These are phyloP conservation scores for Cervus canadensis DNA, from an alignment of 2,113 vertebrate species.

Conservation along the genomic window DNA sequence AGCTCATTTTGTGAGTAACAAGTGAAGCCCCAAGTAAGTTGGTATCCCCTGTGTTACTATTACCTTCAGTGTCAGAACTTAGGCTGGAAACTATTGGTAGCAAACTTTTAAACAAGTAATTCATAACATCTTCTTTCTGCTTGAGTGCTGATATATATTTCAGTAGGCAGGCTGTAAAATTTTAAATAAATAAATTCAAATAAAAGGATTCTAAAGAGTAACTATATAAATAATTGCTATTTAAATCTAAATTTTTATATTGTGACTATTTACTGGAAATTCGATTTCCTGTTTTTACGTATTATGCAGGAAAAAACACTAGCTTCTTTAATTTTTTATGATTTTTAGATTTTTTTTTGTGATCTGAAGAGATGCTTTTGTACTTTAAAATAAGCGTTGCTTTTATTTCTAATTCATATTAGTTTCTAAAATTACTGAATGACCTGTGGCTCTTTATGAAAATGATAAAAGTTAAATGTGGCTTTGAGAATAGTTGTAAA, in stretches of 20 bases:
- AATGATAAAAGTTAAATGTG: background rate
- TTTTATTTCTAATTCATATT: background rate
- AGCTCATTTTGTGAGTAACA: background rate
- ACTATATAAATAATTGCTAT: background rate
- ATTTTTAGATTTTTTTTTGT: background rate
- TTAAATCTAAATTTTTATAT: background rate
- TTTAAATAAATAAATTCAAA: background rate
- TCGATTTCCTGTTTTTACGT: background rate
- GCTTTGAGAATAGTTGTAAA: background rate
- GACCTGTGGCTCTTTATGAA: background rate
- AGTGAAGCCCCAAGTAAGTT: background rate
- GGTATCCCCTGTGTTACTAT: background rate
- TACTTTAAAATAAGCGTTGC: background rate
- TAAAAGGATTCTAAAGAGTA: background rate
- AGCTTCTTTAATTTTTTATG: background rate
- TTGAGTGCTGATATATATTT: background rate
- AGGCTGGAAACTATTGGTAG: background rate
- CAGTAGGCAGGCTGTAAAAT: background rate
- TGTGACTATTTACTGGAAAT: background rate
- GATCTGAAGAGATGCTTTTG: background rate
- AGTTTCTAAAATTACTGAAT: background rate
- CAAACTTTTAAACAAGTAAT: slow-evolving; percentile 11
- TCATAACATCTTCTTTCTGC: background rate
- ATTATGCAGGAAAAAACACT: background rate
- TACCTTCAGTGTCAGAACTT: background rate